Evolutionary conservation across 2,113 vertebrate species (phyloP), one percentile per base, ranked within the genome.

Genomic region (Xyliphius kryptos): DNA sequence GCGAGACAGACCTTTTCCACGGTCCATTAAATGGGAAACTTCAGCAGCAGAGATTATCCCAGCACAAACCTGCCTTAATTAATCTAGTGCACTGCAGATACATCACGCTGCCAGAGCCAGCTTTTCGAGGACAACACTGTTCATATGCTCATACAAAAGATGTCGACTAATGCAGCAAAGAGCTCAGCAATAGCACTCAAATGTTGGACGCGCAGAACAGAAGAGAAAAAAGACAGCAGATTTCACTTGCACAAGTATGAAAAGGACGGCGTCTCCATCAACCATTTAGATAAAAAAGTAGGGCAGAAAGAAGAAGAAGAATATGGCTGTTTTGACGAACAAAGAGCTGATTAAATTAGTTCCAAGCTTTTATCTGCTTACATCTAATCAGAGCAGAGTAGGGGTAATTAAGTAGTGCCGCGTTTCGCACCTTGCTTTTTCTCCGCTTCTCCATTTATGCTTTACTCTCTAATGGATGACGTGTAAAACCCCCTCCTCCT

Each of bases 311-410:
- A 53, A 61, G 58, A 57, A n/a, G 38, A 43, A 55, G 56, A 59
- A 70, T 56, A 56, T 9, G 20, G 50, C 53, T 63, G 58, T 67
- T 61, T 47, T 20, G 52, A 44, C 38, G 62, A 66, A 71, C 66
- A 75, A 74, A 75, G 73, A 74, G 58, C 61, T 65, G 69, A 71
- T 75, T 72, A 75, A 72, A 75, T 75, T 71, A 74, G 57, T 61
- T 66, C 59, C 38, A 22, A 72, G 73, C 73, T 75, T 75, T 75
- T 75, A 75, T 71, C 66, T 61, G 36, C 57, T 71, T 66, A 71
- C 52, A 58, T 68, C 66, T 75, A 66, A 75, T 71, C 57, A 71
- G 63, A 66, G 56, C 50, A 40, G 70, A 66, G 63, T 69, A 54
- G 60, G 52, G 61, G 54, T 52, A 71, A 71, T 71, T 71, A 67